Evolutionary conservation across 2,797 vertebrate genomes (phyloP).

Genomic region (Gymnopithys bicolor): DNA sequence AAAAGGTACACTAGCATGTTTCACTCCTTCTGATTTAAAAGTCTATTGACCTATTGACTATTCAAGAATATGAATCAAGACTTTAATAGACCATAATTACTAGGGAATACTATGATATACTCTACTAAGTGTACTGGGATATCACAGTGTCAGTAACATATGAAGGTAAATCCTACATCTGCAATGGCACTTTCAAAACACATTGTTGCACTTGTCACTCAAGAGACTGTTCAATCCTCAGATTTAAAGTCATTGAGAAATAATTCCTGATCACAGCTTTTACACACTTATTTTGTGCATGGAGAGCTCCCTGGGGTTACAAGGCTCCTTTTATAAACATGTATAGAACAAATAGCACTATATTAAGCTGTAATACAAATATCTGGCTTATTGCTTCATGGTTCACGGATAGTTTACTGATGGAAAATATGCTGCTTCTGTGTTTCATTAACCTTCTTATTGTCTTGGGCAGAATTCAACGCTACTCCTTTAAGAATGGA

Average conservation of each 20-base stretch:
- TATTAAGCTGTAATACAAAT: constrained; percentile 24
- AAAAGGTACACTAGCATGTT: not conserved
- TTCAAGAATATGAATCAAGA: not conserved
- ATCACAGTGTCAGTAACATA: not conserved
- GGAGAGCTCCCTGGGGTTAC: not conserved
- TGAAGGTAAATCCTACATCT: not conserved
- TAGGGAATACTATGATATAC: not conserved
- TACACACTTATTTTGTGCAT: not conserved
- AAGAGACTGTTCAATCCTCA: not conserved
- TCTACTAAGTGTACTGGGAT: not conserved
- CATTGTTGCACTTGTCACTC: not conserved
- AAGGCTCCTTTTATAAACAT: not conserved
- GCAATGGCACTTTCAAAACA: not conserved
- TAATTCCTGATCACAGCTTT: not conserved
- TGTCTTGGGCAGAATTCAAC: not conserved
- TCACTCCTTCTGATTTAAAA: not conserved
- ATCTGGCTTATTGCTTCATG: constrained; percentile 7
- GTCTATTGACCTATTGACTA: not conserved
- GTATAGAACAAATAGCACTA: not conserved
- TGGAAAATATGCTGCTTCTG: constrained; percentile 34
- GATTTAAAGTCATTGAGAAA: not conserved
- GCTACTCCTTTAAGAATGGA: not conserved
- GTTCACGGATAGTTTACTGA: constrained; percentile 29
- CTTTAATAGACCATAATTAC: not conserved
- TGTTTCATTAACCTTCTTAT: constrained; percentile 39